phyloP scores from a whole-genome alignment of 2,113 vertebrate genomes.

The Dromiciops gliroides region DNA sequence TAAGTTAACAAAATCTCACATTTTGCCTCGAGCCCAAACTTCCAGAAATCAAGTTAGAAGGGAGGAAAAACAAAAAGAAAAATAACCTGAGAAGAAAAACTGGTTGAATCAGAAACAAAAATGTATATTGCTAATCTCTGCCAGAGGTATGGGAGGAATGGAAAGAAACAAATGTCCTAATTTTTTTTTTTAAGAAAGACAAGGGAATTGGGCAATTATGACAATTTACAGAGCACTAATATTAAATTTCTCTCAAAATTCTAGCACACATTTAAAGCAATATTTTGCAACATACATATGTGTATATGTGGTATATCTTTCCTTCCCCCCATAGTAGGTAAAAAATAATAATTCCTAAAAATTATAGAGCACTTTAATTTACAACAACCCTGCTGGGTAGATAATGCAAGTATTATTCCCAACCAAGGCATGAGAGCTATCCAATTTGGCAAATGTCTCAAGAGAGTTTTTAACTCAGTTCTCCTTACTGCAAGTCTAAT shows the following conservation, averaged over 20 bases:
- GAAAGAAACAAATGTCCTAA: neutral
- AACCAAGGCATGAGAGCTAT: neutral
- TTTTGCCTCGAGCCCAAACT: slow-evolving; percentile 19
- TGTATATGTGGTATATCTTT: too few species aligned
- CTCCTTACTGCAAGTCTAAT: neutral
- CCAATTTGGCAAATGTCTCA: neutral
- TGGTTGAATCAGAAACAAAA: neutral
- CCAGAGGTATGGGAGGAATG: neutral
- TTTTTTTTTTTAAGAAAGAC: neutral
- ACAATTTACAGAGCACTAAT: neutral
- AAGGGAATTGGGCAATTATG: neutral
- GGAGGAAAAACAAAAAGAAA: neutral
- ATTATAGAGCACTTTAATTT: neutral
- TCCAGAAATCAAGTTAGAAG: neutral
- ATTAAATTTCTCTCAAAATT: neutral
- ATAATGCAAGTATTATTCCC: neutral
- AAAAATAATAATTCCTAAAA: neutral
- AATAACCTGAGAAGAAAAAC: neutral
- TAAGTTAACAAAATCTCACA: neutral
- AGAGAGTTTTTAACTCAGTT: neutral
- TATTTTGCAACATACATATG: neutral
- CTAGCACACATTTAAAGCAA: neutral
- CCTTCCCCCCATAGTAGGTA: too few species aligned
- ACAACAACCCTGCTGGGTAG: neutral
- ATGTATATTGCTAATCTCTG: too few species aligned